phyloP scores from a whole-genome alignment of 2,888 invertebrate genomes.

The Pandemis corylana region DNA sequence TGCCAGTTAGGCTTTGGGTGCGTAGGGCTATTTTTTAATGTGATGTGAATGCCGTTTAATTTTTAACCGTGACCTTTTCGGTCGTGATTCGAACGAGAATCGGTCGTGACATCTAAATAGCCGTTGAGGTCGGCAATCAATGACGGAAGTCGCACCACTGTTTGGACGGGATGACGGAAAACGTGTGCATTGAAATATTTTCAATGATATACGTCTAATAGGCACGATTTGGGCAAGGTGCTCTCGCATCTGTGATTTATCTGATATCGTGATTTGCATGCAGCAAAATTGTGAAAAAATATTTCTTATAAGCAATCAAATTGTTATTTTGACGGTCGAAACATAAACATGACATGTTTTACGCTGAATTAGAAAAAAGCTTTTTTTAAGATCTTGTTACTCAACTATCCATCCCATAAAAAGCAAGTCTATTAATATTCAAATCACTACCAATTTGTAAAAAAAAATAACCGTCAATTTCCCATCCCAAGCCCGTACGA shows the following conservation, averaged over 20 bases:
- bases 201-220: slow-evolving; percentile 45
- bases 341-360: background rate
- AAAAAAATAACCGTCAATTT: slow-evolving; percentile 6
- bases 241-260: slow-evolving; percentile 19
- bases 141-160: slow-evolving; percentile 70
- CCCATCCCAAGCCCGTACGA: slow-evolving; percentile 6
- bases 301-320: slow-evolving; percentile 3
- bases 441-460: slow-evolving; percentile 3
- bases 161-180: slow-evolving; percentile 67
- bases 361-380: background rate
- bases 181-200: slow-evolving; percentile 61
- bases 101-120: slow-evolving; percentile 81
- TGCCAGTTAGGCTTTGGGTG: slow-evolving; percentile 19
- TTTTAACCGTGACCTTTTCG: slow-evolving; percentile 75
- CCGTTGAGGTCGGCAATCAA: slow-evolving; percentile 76
- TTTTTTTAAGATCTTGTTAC: background rate
- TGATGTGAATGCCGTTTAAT: slow-evolving; percentile 56
- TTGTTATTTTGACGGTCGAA: slow-evolving; percentile 1
- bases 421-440: background rate
- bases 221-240: slow-evolving; percentile 41
- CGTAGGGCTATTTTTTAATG: slow-evolving; percentile 26
- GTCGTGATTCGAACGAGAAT: slow-evolving; percentile 71
- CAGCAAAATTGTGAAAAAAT: slow-evolving; percentile 21
- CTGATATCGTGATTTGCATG: slow-evolving; percentile 27
- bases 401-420: slow-evolving; percentile 1